A percentile compares a stretch with the other conserved stretches of the same genome.
Conservation (phyloP, 2,888 invertebrate genomes). For the Iselma pallidipennis region DNA sequence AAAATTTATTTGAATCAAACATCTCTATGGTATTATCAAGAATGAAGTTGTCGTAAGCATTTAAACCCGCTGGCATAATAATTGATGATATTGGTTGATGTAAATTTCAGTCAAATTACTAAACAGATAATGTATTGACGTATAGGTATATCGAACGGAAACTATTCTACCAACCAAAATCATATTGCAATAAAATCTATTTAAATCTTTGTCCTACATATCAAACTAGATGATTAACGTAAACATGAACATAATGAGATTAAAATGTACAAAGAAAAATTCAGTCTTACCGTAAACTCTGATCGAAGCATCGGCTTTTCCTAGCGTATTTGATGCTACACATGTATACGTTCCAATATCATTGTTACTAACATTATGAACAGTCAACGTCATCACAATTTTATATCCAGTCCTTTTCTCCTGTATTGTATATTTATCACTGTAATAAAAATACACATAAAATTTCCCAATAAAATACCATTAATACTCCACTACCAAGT, state of each 20-base stretch:
- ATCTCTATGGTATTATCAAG: background rate
- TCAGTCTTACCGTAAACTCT: constrained; percentile 66
- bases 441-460: constrained; percentile 49
- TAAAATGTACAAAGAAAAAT: constrained; percentile 41
- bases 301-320: constrained; percentile 70
- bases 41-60: background rate
- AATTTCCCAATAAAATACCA: background rate
- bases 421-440: constrained; percentile 67
- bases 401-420: constrained; percentile 67
- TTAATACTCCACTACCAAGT: constrained; percentile 2
- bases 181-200: background rate
- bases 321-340: constrained; percentile 71
- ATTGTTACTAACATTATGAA: constrained; percentile 62
- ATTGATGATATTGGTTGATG: background rate
- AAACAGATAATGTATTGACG: background rate
- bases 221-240: too few relatives aligned
- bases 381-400: constrained; percentile 64
- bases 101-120: background rate
- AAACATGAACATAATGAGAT: constrained; percentile 19
- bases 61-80: background rate
- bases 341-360: constrained; percentile 74
- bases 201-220: too few relatives aligned
- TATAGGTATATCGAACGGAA: background rate
- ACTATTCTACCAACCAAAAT: background rate
- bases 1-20: background rate